Percentiles rank a stretch among this genome's conserved stretches.
These are phyloP conservation scores for Thryonomys swinderianus DNA, from an alignment of 2,113 vertebrate genomes.

Conservation along the genomic window DNA sequence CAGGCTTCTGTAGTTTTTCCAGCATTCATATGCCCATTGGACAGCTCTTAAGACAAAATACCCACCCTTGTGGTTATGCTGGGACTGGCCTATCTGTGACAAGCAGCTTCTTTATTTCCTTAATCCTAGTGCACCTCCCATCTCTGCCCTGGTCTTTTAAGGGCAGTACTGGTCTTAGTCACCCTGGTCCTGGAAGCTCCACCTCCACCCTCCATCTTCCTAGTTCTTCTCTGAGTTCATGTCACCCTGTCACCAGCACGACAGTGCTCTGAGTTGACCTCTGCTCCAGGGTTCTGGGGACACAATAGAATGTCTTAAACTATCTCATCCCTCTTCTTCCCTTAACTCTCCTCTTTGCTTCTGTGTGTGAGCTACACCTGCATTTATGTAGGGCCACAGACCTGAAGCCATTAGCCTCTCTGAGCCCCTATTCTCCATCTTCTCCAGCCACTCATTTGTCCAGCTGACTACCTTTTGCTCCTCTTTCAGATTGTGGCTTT, in stretches of 20 bases:
- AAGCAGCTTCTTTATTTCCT: not conserved
- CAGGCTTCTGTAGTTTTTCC: not conserved
- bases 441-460: too few species aligned
- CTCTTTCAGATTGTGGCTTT: not conserved
- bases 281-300: not conserved
- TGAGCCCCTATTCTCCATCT: not conserved
- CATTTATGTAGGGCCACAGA: not conserved
- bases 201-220: not conserved
- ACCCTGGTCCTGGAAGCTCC: not conserved
- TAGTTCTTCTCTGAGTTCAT: not conserved
- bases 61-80: not conserved
- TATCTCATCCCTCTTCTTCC: not conserved
- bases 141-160: too few species aligned
- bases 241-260: not conserved
- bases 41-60: fast-evolving
- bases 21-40: fast-evolving
- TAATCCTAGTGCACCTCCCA: not conserved
- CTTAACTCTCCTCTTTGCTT: not conserved
- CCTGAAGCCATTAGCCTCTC: not conserved
- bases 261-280: not conserved
- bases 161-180: not conserved
- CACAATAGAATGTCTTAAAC: not conserved
- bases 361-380: not conserved
- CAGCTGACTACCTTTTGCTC: not conserved
- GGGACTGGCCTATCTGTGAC: not conserved